Conservation (phyloP, 2,113 vertebrate genomes). For the Myrmecophaga tridactyla region DNA sequence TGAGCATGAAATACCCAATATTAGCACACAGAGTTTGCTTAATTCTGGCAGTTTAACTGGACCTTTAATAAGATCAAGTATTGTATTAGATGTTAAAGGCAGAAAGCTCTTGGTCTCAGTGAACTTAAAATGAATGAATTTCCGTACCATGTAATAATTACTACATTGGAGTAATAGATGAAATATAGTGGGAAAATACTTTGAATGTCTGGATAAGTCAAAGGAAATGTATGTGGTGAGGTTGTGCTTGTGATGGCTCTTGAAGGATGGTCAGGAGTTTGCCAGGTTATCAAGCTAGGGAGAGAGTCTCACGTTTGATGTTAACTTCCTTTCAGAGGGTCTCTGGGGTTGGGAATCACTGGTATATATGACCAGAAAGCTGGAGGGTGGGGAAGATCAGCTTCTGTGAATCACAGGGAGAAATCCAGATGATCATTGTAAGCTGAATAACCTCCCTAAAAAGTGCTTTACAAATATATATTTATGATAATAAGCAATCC, state of each 20-base stretch:
- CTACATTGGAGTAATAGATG: not conserved
- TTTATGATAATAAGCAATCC: not conserved
- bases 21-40: not conserved
- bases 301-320: not conserved
- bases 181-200: not conserved
- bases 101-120: slow-evolving; percentile 8
- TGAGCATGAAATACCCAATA: not conserved
- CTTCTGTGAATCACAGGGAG: not conserved
- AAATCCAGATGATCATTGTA: not conserved
- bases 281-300: not conserved
- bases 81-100: not conserved
- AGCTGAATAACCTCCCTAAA: not conserved
- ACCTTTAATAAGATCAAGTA: not conserved
- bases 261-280: not conserved
- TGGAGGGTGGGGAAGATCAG: not conserved
- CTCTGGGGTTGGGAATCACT: not conserved
- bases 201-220: not conserved
- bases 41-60: slow-evolving; percentile 18
- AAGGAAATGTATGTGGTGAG: not conserved
- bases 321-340: slow-evolving; percentile 12
- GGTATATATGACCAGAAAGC: not conserved
- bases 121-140: slow-evolving; percentile 10
- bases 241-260: not conserved
- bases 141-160: not conserved
- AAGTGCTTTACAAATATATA: not conserved